Evolutionary conservation across 2,113 vertebrate species (phyloP).

Genomic region (Aegotheles bennettii): DNA sequence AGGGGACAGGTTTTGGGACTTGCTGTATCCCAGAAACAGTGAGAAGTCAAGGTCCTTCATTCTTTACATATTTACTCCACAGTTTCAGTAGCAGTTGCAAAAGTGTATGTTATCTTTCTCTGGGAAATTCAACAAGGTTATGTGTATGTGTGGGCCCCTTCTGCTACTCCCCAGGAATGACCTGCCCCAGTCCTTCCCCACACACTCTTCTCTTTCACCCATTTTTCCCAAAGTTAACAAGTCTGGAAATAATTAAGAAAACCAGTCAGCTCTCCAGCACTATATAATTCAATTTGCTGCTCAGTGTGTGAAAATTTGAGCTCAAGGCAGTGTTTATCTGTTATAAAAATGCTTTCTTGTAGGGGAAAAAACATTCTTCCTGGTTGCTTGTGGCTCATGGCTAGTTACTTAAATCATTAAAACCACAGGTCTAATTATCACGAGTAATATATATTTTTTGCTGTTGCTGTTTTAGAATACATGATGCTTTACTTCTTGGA

Average conservation of each 20-base stretch:
- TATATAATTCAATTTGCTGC: conserved; percentile 50
- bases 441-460: neutral
- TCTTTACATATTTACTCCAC: neutral
- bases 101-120: neutral
- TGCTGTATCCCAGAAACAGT: neutral
- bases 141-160: neutral
- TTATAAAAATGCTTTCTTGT: conserved; percentile 31
- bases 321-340: conserved; percentile 32
- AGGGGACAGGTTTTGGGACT: neutral
- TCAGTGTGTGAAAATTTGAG: conserved; percentile 52
- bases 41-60: neutral
- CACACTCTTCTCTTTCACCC: neutral
- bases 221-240: conserved; percentile 23
- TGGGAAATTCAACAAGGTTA: neutral
- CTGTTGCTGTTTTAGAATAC: neutral
- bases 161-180: neutral
- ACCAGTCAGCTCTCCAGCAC: conserved; percentile 4
- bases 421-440: neutral
- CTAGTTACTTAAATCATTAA: neutral
- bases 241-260: conserved; percentile 60
- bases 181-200: neutral
- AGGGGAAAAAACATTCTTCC: neutral
- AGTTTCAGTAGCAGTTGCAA: neutral
- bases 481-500: neutral
- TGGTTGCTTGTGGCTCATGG: neutral